These are phyloP conservation scores for Gobionotothen gibberifrons DNA, from an alignment of 2,797 vertebrate genomes.

Conservation along the genomic window DNA sequence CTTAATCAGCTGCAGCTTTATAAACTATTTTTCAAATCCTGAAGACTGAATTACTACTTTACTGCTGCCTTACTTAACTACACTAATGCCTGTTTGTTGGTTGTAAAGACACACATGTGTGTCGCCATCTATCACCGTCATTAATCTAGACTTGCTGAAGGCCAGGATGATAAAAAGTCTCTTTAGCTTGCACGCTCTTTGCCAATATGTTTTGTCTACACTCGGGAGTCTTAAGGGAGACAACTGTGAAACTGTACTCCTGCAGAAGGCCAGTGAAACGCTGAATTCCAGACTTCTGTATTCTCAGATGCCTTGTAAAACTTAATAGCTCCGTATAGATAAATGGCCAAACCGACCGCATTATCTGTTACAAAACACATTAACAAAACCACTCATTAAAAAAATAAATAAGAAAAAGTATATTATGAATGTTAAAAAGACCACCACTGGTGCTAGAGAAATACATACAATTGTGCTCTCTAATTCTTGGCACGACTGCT, in stretches of 20 bases:
- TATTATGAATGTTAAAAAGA: slow-evolving; percentile 19
- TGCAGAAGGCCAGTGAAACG: slow-evolving; percentile 57
- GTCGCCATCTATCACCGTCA: slow-evolving; percentile 36
- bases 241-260: slow-evolving; percentile 60
- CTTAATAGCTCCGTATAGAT: slow-evolving; percentile 35
- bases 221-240: slow-evolving; percentile 43
- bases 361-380: slow-evolving; percentile 30
- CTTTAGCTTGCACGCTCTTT: slow-evolving; percentile 28
- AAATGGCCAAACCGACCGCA: slow-evolving; percentile 35
- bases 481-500: neutral
- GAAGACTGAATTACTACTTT: slow-evolving; percentile 42
- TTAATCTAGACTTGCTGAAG: slow-evolving; percentile 54
- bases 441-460: slow-evolving; percentile 6
- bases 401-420: neutral
- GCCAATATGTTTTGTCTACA: slow-evolving; percentile 55
- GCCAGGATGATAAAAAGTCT: slow-evolving; percentile 43
- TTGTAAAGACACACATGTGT: slow-evolving; percentile 47
- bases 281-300: slow-evolving; percentile 70
- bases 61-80: slow-evolving; percentile 31
- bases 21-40: neutral
- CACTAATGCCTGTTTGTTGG: slow-evolving; percentile 37
- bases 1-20: no score
- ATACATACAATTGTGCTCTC: neutral
- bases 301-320: slow-evolving; percentile 67
- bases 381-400: slow-evolving; percentile 24